Evolutionary conservation across 2,113 vertebrate species (phyloP).

Genomic region (Cyphomyrus plagiostoma): DNA sequence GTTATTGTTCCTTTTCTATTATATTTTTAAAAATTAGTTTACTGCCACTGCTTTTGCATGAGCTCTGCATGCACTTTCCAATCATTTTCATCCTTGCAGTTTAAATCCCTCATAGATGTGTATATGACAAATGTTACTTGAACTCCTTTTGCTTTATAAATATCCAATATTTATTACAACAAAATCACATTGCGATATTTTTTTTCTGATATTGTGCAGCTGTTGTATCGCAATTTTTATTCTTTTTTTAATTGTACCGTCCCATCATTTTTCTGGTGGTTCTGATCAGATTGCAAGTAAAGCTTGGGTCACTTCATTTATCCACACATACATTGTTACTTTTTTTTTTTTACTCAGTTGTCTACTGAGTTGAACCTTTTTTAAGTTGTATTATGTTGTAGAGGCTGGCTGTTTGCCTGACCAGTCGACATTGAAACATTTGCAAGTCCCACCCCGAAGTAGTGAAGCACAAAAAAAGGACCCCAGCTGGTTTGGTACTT

Average conservation of each 20-base stretch:
- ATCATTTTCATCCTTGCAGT: neutral
- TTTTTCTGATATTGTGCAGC: neutral
- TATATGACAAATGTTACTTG: neutral
- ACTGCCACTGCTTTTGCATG: neutral
- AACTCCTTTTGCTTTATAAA: neutral
- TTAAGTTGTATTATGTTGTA: neutral
- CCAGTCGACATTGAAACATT: neutral
- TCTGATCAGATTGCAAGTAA: neutral
- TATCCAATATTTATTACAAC: neutral
- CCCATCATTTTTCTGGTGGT: neutral
- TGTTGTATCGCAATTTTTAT: neutral
- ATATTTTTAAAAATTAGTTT: neutral
- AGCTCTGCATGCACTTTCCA: neutral
- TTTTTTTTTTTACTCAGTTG: neutral
- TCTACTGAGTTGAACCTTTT: neutral
- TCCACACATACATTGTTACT: neutral
- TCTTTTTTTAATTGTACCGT: neutral
- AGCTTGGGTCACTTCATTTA: neutral
- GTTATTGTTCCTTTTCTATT: neutral
- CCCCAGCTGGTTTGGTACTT: neutral
- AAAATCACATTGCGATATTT: neutral
- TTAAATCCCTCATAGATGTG: neutral
- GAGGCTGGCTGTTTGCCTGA: neutral
- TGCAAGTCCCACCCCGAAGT: neutral
- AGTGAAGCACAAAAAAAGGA: neutral